Percentiles rank a stretch among this genome's conserved stretches.
Evolutionary conservation across 2,888 invertebrate species (phyloP).

Genomic region (Clivina fossor): DNA sequence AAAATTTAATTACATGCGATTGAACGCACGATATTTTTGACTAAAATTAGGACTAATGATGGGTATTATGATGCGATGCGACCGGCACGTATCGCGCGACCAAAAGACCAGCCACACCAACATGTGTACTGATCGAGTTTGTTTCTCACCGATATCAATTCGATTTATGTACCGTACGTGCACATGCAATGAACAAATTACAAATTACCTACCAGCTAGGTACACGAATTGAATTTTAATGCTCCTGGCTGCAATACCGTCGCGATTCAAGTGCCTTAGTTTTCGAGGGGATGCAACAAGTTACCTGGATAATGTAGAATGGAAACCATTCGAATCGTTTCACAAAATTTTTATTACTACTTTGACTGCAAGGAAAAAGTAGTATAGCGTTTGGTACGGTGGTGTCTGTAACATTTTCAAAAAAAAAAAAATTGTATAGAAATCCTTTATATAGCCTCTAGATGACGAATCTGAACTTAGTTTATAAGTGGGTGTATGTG

Average conservation of each 20-base stretch:
- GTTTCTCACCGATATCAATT: conserved; percentile 6
- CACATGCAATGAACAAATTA: conserved; percentile 11
- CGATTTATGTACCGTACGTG: not conserved
- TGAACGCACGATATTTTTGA: conserved; percentile 28
- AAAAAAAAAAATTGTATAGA: no score
- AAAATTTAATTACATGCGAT: conserved; percentile 32
- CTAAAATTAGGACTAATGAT: conserved; percentile 31
- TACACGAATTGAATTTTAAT: conserved; percentile 16
- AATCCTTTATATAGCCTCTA: no score
- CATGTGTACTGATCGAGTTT: no score
- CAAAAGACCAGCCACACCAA: not conserved
- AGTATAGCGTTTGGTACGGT: no score
- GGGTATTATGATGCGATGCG: conserved; percentile 19
- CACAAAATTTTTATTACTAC: no score
- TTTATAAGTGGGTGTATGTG: no score
- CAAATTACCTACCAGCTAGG: no score
- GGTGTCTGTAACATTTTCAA: no score
- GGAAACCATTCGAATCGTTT: no score
- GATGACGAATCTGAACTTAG: no score
- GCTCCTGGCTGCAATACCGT: not conserved
- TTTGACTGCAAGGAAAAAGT: no score
- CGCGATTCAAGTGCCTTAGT: conserved; percentile 1
- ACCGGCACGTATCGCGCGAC: conserved; percentile 8
- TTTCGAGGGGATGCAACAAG: conserved; percentile 4
- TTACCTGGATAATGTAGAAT: no score